A percentile compares a stretch with the other conserved stretches of the same genome.
Evolutionary conservation across 2,888 invertebrate genomes (phyloP).

Genomic region (Euphydryas editha): DNA sequence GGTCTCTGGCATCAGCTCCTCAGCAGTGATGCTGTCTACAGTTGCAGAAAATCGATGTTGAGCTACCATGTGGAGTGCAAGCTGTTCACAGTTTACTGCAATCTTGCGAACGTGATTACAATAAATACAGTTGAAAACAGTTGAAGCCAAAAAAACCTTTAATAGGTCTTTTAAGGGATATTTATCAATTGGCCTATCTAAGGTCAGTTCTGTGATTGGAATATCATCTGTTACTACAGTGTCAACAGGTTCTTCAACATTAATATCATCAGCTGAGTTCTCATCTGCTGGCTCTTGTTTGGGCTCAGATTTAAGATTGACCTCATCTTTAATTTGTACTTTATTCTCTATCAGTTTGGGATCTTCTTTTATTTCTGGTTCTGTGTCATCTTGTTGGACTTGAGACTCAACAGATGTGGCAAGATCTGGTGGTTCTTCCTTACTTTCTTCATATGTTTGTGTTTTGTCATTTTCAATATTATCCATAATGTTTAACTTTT

Average conservation of each 20-base stretch:
- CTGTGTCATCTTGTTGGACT: constrained; percentile 28
- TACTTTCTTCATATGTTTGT: constrained; percentile 48
- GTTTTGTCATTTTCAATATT: constrained; percentile 73
- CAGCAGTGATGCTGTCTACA: constrained; percentile 90
- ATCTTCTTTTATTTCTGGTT: constrained; percentile 40
- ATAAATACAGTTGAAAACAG: constrained; percentile 89
- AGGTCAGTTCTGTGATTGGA: constrained; percentile 86
- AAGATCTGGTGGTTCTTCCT: constrained; percentile 42
- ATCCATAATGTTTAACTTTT: constrained; percentile 78
- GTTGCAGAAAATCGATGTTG: constrained; percentile 92
- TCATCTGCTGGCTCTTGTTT: constrained; percentile 62
- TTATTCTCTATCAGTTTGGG: constrained; percentile 48
- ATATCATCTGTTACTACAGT: constrained; percentile 79
- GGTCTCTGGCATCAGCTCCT: constrained; percentile 88
- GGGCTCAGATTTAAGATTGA: constrained; percentile 58
- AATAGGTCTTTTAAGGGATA: constrained; percentile 88
- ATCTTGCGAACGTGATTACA: constrained; percentile 94
- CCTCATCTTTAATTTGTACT: constrained; percentile 54
- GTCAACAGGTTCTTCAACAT: constrained; percentile 66
- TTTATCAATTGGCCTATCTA: constrained; percentile 90
- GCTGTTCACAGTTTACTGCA: constrained; percentile 91
- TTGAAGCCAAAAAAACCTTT: constrained; percentile 88
- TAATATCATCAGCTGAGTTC: constrained; percentile 57
- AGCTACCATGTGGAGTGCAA: constrained; percentile 90
- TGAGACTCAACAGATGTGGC: constrained; percentile 39